Percentiles rank a stretch among this genome's conserved stretches.
These are phyloP conservation scores for Sialia sialis DNA, from an alignment of 2,113 vertebrate species.

Conservation along the genomic window DNA sequence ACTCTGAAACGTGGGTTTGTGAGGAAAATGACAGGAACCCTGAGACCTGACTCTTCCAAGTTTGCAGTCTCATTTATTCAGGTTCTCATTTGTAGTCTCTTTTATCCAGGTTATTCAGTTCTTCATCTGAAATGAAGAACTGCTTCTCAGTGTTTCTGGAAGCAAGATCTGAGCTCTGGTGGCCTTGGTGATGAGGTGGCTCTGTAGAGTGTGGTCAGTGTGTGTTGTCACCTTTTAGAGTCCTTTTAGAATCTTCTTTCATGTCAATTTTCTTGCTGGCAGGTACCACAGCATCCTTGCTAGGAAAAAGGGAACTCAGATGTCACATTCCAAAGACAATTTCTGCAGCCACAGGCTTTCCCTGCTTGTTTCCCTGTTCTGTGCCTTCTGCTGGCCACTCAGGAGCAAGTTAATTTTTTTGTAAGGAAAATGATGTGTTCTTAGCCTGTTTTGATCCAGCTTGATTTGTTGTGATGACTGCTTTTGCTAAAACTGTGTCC, in stretches of 20 bases:
- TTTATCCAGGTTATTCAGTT: neutral
- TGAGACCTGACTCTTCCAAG: neutral
- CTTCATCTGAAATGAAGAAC: neutral
- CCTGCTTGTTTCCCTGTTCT: neutral
- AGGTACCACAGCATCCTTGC: neutral
- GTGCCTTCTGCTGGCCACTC: neutral
- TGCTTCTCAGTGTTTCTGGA: neutral
- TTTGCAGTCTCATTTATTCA: neutral
- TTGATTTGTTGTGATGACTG: neutral
- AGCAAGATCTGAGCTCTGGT: neutral
- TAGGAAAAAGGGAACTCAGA: accelerated
- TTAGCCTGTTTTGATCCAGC: neutral
- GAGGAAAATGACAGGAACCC: neutral
- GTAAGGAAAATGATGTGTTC: neutral
- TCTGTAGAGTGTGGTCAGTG: neutral
- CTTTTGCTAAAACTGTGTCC: neutral
- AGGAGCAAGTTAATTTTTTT: neutral
- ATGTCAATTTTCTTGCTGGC: neutral
- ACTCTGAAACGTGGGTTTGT: neutral
- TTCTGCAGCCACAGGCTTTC: neutral
- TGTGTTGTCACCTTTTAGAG: neutral
- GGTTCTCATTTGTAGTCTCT: neutral
- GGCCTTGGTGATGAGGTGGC: neutral
- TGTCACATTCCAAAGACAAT: neutral
- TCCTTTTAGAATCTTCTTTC: neutral